These are phyloP conservation scores for Pycnomerus fuliginosus DNA, from an alignment of 2,888 invertebrate species.

Conservation along the genomic window DNA sequence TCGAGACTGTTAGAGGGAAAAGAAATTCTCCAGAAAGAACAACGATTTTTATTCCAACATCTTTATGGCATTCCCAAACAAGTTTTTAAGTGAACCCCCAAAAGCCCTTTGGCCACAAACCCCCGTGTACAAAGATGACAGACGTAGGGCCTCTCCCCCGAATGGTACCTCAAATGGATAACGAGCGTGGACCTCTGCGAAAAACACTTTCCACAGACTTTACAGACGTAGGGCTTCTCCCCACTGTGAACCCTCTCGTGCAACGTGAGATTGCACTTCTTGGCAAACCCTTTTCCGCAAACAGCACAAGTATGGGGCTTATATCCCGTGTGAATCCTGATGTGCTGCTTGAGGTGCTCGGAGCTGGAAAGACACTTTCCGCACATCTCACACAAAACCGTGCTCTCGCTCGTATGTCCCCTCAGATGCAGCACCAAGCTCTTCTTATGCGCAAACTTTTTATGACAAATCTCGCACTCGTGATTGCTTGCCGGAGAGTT, in stretches of 20 bases:
- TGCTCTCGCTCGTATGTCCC: slow-evolving; percentile 40
- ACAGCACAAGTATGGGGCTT: slow-evolving; percentile 38
- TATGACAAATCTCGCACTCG: slow-evolving; percentile 46
- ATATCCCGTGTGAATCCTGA: slow-evolving; percentile 40
- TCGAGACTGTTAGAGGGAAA: too few relatives aligned
- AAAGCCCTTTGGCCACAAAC: slow-evolving; percentile 61
- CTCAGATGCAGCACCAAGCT: slow-evolving; percentile 42
- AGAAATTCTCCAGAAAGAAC: too few relatives aligned
- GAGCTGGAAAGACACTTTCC: slow-evolving; percentile 38
- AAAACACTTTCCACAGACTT: slow-evolving; percentile 31
- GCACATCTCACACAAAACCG: slow-evolving; percentile 38
- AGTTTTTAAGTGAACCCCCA: slow-evolving; percentile 60
- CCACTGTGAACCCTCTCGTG: slow-evolving; percentile 36
- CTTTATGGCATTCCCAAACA: slow-evolving; percentile 30
- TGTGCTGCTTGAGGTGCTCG: slow-evolving; percentile 36
- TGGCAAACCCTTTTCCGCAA: slow-evolving; percentile 38
- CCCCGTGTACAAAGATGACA: slow-evolving; percentile 60
- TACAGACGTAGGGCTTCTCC: slow-evolving; percentile 35
- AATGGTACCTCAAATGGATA: slow-evolving; percentile 31
- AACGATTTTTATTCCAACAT: background rate
- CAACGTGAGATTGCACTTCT: slow-evolving; percentile 32
- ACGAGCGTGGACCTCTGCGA: slow-evolving; percentile 30
- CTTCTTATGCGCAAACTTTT: slow-evolving; percentile 43
- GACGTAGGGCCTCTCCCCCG: slow-evolving; percentile 53
- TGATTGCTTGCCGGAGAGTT: slow-evolving; percentile 22